Evolutionary conservation across 2,797 vertebrate genomes (phyloP), one percentile per base, ranked within the genome.

Genomic region (Enteromius radiatus): DNA sequence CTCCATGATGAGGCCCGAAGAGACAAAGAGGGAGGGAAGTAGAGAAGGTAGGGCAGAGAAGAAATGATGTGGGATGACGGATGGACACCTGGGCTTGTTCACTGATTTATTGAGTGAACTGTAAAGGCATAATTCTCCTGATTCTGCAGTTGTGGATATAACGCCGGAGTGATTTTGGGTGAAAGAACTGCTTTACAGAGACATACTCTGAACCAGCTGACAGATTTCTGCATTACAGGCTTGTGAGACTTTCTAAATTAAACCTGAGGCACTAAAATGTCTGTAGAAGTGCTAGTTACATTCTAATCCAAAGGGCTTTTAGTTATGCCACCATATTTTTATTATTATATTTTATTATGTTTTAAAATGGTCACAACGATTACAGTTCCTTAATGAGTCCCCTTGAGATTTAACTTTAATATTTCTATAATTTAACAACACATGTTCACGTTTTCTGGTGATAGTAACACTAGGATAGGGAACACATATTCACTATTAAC

Each of bases 81-180:
- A 85, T 68, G 69, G 75, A 86, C 65, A 84, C 43, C 26, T 49
- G 36, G 80, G 28, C 23, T 84, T 74, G 38, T 64, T 76, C 17
- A 33, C 65, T 77, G 71, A 77, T 79, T 85, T 78, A 81, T 61
- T n/a, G 61, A 83, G 68, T 76, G 14, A 81, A 71, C 67, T 59
- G 64, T 78, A 74, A 69, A 78, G 54, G 47, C 10, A 21, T 79
- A 52, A 84, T 56, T 84, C 71, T 45, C 70, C 21, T 4, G 52
- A 61, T 15, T 4, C 23, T 71, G 38, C 54, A 11, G 70, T 75
- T 80, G 45, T 56, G 45, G 47, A 2, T 81, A 67, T 67, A 75
- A 21, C 49, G 0, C 5, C 54, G 74, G 19, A 33, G 47, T 69
- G 80, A 84, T 86, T 45, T 49, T 52, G 71, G 49, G 75, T 82